Evolutionary conservation across 2,888 invertebrate genomes (phyloP), one percentile per base, ranked within the genome.

Genomic region (Hofmannophila pseudospretella): DNA sequence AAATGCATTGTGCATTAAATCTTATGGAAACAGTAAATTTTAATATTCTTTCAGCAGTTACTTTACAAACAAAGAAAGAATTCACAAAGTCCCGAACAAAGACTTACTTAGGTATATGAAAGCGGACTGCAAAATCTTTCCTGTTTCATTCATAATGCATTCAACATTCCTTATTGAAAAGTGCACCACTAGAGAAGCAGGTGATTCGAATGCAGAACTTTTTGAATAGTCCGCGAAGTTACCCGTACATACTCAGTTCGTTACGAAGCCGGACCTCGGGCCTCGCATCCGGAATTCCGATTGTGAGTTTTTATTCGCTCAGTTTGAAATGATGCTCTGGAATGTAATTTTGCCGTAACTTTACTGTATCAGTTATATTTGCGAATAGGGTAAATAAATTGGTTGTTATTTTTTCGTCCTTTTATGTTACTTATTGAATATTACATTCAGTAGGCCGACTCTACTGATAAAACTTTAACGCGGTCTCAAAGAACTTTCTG

Each of bases 161-260:
- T 12, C 11, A 3, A 13, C 7, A 28, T 28, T 11, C 28, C 28
- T 28, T 28, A 28, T 28, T 28, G 28, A 28, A 7, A 28, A 8
- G 9, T 8, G 12, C 11, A 13, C 7, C 3, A 16, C 12, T 12
- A 10, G 16, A n/a, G 9, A 36, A 12, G 14, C 26, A 38, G 34
- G 33, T 42, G 40, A 38, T 33, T 36, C 35, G 39, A 32, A 35
- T 28, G n/a, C 25, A 32, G 41, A 43, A 47, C 51, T 40, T 51
- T 53, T 50, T 56, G 57, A 53, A 56, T 55, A 51, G 45, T 49
- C 42, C 34, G 43, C 44, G 32, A 40, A 45, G 37, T 39, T 38
- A 34, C 35, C 47, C 46, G 45, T 44, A 47, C 42, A 44, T 16
- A 3, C 44, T 42, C 47, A 47, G 51, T 56, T 60, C 54, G 59